Conservation (phyloP, 2,888 invertebrate species). For the Diaperis boleti region DNA sequence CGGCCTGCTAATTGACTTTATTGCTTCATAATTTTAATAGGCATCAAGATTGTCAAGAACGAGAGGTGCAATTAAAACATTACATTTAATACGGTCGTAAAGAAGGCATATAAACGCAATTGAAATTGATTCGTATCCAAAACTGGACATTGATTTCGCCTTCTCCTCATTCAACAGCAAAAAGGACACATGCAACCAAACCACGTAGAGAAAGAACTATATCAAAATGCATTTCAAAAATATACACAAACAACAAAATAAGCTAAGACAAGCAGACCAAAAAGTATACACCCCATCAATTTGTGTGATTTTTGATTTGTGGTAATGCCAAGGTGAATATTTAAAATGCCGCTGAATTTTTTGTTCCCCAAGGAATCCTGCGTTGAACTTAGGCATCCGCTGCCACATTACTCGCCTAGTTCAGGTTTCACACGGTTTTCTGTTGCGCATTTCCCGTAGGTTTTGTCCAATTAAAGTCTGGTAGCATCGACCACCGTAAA, state of each 20-base stretch:
- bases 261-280: no score
- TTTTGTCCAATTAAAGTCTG: slow-evolving; percentile 28
- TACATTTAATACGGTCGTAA: slow-evolving; percentile 33
- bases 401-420: not conserved
- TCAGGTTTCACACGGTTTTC: slow-evolving; percentile 29
- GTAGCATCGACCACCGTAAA: slow-evolving; percentile 38
- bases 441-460: slow-evolving; percentile 17
- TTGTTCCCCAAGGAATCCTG: not conserved
- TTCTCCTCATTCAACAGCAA: no score
- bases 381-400: slow-evolving; percentile 1
- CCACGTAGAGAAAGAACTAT: no score
- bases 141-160: no score
- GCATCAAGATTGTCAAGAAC: slow-evolving; percentile 24
- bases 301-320: no score
- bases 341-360: slow-evolving; percentile 18
- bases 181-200: no score
- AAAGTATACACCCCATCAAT: no score
- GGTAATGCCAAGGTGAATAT: no score
- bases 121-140: slow-evolving; percentile 16
- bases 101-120: slow-evolving; percentile 17
- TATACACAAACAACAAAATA: no score
- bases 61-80: slow-evolving; percentile 36
- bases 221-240: no score
- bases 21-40: slow-evolving; percentile 32
- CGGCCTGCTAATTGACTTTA: slow-evolving; percentile 26